Evolutionary conservation across 1,140 invertebrate genomes (phyloP).

Genomic region (Drosophila sproati): DNA sequence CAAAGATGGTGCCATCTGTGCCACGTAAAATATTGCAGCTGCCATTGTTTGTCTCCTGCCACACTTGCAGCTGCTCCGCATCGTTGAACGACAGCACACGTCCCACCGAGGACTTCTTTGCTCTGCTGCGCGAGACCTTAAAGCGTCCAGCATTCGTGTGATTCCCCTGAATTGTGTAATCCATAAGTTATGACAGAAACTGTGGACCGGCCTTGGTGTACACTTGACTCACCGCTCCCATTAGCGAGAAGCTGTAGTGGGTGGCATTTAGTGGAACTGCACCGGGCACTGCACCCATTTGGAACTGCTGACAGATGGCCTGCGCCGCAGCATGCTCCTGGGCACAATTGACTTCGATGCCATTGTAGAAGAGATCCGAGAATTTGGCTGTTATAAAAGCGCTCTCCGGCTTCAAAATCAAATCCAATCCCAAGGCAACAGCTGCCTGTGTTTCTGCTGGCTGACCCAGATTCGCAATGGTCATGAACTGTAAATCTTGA

Average conservation of each 20-base stretch:
- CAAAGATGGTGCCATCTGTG: constrained; percentile 91
- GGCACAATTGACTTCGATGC: constrained; percentile 88
- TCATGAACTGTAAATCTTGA: constrained; percentile 80
- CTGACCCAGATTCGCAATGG: constrained; percentile 85
- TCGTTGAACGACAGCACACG: constrained; percentile 87
- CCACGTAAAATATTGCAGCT: constrained; percentile 89
- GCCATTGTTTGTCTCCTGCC: constrained; percentile 85
- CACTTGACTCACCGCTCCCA: constrained; percentile 84
- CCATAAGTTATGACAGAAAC: too few relatives aligned
- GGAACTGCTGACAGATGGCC: constrained; percentile 88
- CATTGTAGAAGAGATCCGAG: constrained; percentile 88
- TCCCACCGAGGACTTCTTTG: constrained; percentile 88
- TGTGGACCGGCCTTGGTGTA: not conserved
- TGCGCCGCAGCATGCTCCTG: constrained; percentile 88
- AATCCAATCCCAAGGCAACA: constrained; percentile 78
- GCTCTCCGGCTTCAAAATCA: constrained; percentile 87
- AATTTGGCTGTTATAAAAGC: constrained; percentile 88
- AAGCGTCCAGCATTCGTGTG: constrained; percentile 58
- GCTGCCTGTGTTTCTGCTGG: constrained; percentile 83
- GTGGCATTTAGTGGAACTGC: constrained; percentile 86
- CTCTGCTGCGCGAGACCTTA: constrained; percentile 88
- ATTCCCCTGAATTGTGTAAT: constrained; percentile 20
- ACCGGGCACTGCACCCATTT: constrained; percentile 85
- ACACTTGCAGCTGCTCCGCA: constrained; percentile 85
- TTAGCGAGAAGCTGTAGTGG: constrained; percentile 88